These are phyloP conservation scores for Lasius platythorax DNA, from an alignment of 2,888 invertebrate species.

Conservation along the genomic window DNA sequence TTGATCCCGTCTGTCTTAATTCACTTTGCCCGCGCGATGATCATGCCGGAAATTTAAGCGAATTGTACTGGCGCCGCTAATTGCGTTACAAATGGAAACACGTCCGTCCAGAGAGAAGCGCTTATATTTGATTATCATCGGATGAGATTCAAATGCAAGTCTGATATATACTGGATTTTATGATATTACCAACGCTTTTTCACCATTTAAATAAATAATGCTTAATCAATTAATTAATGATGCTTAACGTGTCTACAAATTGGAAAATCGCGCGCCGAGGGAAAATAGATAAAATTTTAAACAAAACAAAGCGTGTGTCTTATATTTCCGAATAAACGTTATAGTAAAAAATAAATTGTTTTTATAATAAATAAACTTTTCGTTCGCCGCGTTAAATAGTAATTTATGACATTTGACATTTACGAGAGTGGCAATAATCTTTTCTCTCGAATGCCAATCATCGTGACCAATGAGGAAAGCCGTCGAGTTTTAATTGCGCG, in stretches of 20 bases:
- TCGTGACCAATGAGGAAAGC: neutral
- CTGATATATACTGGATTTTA: constrained; percentile 21
- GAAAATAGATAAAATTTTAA: neutral
- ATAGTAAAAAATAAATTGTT: neutral
- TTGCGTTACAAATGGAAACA: constrained; percentile 50
- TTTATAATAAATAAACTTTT: neutral
- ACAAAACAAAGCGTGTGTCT: neutral
- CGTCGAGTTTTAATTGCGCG: constrained; percentile 31
- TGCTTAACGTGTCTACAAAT: neutral
- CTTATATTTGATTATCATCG: constrained; percentile 36
- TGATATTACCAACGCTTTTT: neutral
- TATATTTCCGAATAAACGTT: neutral
- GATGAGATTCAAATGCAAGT: constrained; percentile 25
- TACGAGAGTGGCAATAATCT: neutral
- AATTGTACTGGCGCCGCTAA: constrained; percentile 43
- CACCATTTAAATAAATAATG: neutral
- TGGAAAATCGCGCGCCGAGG: neutral
- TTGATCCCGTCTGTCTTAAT: constrained; percentile 44
- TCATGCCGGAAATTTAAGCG: constrained; percentile 44
- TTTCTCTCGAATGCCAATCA: neutral
- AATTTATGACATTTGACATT: neutral
- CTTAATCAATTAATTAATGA: neutral
- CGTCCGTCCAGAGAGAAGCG: constrained; percentile 21
- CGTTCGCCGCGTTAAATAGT: neutral
- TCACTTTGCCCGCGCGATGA: constrained; percentile 44